Percentiles rank a stretch among this genome's conserved stretches.
Evolutionary conservation across 2,888 invertebrate genomes (phyloP).

Genomic region (Drosophila paranaensis): DNA sequence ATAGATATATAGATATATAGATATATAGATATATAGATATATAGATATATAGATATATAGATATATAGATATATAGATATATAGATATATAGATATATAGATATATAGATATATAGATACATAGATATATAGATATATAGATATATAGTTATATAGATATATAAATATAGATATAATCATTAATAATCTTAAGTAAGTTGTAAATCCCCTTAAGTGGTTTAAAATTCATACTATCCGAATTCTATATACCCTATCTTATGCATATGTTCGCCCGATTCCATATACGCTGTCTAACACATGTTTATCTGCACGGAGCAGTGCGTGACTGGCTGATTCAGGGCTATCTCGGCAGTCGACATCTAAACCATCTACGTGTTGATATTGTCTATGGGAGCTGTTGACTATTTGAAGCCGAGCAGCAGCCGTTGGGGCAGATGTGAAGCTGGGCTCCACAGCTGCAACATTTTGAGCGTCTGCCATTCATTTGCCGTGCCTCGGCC

Average conservation of each 20-base stretch:
- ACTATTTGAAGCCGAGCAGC: conserved; percentile 4
- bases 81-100: no score
- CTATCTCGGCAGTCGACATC: conserved; percentile 1
- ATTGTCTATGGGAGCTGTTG: conserved; percentile 14
- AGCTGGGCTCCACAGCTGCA: conserved; percentile 11
- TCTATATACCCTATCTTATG: background rate
- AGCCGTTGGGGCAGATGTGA: conserved; percentile 15
- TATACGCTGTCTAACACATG: background rate
- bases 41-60: no score
- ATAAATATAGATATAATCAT: no score
- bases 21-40: no score
- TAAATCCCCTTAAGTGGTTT: no score
- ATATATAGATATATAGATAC: no score
- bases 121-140: no score
- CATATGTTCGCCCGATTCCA: background rate
- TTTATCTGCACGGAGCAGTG: background rate
- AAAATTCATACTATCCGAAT: background rate
- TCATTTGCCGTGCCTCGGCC: conserved; percentile 27
- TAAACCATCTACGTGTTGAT: conserved; percentile 9
- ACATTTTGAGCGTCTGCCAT: conserved; percentile 20
- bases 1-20: no score
- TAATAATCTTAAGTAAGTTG: no score
- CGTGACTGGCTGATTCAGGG: conserved; percentile 6
- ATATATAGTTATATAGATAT: no score
- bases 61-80: no score